Evolutionary conservation across 1,140 invertebrate genomes (phyloP).

Genomic region (Zaprionus davidi): DNA sequence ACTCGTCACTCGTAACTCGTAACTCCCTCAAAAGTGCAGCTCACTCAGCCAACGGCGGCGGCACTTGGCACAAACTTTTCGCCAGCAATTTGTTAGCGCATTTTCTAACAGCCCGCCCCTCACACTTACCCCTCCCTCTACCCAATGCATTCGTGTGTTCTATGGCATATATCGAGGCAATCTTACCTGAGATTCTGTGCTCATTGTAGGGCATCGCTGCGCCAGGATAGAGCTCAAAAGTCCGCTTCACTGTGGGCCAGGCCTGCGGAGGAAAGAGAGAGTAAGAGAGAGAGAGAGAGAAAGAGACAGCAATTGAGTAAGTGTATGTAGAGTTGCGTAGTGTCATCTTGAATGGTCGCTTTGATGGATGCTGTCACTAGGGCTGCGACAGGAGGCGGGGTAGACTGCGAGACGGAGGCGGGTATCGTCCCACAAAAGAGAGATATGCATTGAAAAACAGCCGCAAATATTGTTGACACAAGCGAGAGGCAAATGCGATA

Average conservation of each 20-base stretch:
- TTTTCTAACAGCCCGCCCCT: not conserved
- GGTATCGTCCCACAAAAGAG: conserved; percentile 31
- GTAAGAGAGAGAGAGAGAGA: conserved; percentile 3
- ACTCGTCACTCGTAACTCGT: conserved; percentile 46
- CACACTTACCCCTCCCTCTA: not conserved
- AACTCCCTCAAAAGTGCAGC: conserved; percentile 54
- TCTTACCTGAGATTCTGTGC: conserved; percentile 82
- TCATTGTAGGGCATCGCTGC: conserved; percentile 65
- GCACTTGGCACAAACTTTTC: conserved; percentile 58
- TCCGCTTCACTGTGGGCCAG: conserved; percentile 78
- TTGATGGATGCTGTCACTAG: conserved; percentile 23
- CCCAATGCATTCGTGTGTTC: not conserved
- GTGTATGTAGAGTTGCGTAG: conserved; percentile 12
- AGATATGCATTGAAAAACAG: conserved; percentile 43
- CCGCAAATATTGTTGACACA: conserved; percentile 30
- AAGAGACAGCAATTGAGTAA: not conserved
- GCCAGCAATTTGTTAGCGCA: conserved; percentile 25
- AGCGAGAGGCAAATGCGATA: conserved; percentile 39
- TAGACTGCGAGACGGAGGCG: not conserved
- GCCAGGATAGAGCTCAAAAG: conserved; percentile 74
- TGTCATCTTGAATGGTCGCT: conserved; percentile 35
- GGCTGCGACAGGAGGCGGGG: not conserved
- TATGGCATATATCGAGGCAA: conserved; percentile 11
- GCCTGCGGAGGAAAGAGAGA: conserved; percentile 55
- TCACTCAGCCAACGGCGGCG: conserved; percentile 40